A percentile compares a stretch with the other conserved stretches of the same genome.
These are phyloP conservation scores for Hyperoplus lanceolatus DNA, from an alignment of 2,797 vertebrate genomes.

Conservation along the genomic window DNA sequence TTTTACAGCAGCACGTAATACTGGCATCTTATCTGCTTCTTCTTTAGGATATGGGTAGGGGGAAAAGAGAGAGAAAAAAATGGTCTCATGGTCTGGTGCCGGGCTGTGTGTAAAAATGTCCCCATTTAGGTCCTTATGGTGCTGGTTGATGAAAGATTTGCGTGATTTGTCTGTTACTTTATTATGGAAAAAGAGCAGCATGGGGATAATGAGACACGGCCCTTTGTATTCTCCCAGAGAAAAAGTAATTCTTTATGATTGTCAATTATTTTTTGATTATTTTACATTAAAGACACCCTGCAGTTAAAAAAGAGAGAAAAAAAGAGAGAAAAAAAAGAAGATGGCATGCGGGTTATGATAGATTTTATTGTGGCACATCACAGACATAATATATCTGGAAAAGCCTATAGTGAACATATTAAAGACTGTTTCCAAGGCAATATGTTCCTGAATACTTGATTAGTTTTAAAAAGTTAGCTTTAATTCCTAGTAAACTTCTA, in stretches of 20 bases:
- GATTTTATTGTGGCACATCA: slow-evolving; percentile 4
- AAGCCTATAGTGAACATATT: not conserved
- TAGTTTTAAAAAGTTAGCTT: slow-evolving; percentile 2
- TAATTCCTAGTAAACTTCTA: slow-evolving; percentile 6
- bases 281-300: slow-evolving; percentile 22
- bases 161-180: slow-evolving; percentile 26
- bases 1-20: slow-evolving; percentile 48
- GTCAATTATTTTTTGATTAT: slow-evolving; percentile 4
- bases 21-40: slow-evolving; percentile 43
- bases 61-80: slow-evolving; percentile 2
- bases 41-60: slow-evolving; percentile 4
- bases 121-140: slow-evolving; percentile 6
- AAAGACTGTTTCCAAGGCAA: slow-evolving; percentile 1
- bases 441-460: slow-evolving; percentile 19
- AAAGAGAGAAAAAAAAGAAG: slow-evolving; percentile 27
- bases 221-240: slow-evolving; percentile 27
- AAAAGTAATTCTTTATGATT: slow-evolving; percentile 12
- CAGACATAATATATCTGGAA: not conserved
- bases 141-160: slow-evolving; percentile 14
- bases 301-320: slow-evolving; percentile 19
- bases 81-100: not conserved
- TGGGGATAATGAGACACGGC: not conserved
- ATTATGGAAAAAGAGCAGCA: slow-evolving; percentile 38
- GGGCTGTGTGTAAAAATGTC: slow-evolving; percentile 17
- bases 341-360: slow-evolving; percentile 10